phyloP scores from a whole-genome alignment of 2,113 vertebrate species.

The Festucalex cinctus region DNA sequence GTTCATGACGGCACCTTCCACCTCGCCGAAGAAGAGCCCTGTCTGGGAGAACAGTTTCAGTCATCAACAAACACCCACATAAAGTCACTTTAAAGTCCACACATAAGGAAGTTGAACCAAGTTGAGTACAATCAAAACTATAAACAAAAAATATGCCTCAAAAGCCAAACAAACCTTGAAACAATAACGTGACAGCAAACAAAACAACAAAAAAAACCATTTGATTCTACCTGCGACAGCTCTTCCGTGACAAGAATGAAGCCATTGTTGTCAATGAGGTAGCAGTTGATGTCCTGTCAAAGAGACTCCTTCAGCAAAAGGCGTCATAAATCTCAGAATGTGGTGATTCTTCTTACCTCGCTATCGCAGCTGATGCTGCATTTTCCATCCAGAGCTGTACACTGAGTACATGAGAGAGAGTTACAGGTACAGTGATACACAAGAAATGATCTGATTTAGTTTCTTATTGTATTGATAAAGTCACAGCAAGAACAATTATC shows the following conservation, averaged over 20 bases:
- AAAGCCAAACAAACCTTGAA: not conserved
- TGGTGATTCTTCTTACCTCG: slow-evolving; percentile 74
- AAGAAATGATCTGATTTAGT: not conserved
- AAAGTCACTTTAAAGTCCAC: not conserved
- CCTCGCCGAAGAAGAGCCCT: slow-evolving; percentile 93
- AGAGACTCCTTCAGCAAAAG: not conserved
- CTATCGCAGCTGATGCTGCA: slow-evolving; percentile 94
- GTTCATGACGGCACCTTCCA: slow-evolving; percentile 96
- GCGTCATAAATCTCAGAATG: not conserved
- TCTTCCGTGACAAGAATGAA: slow-evolving; percentile 97
- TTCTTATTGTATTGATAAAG: not conserved
- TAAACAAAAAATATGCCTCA: too few relatives aligned
- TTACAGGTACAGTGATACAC: slow-evolving; percentile 10
- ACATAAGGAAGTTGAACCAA: not conserved
- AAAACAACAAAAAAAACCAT: too few relatives aligned
- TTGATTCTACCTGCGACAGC: slow-evolving; percentile 86
- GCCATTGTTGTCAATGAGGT: slow-evolving; percentile 97
- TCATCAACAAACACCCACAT: slow-evolving; percentile 19
- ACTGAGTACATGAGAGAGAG: slow-evolving; percentile 65
- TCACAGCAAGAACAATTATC: not conserved
- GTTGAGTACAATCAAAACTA: not conserved
- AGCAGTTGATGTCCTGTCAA: slow-evolving; percentile 88
- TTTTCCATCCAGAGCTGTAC: slow-evolving; percentile 90
- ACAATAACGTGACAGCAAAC: not conserved
- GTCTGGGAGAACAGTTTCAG: slow-evolving; percentile 75